These are phyloP conservation scores for Tragelaphus buxtoni DNA, from an alignment of 2,113 vertebrate species.

Conservation along the genomic window DNA sequence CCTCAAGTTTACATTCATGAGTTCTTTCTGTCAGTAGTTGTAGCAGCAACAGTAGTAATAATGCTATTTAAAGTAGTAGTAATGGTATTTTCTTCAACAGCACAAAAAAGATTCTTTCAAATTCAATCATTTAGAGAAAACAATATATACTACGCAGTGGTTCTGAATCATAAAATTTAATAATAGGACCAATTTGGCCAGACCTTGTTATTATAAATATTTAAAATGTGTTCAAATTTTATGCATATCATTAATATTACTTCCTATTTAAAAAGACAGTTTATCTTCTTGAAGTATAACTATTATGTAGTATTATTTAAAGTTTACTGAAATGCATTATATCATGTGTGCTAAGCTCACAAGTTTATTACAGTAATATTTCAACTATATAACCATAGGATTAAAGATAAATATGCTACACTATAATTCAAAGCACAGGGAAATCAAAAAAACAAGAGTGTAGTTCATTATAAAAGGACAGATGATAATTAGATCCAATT, in stretches of 20 bases:
- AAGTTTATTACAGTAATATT: slow-evolving; percentile 74
- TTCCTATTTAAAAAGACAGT: slow-evolving; percentile 15
- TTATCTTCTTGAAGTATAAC: slow-evolving; percentile 25
- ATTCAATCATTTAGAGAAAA: slow-evolving; percentile 49
- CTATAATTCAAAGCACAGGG: slow-evolving; percentile 46
- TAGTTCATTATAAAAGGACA: not conserved
- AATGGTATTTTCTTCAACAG: slow-evolving; percentile 43
- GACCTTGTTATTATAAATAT: slow-evolving; percentile 34
- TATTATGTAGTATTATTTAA: slow-evolving; percentile 32
- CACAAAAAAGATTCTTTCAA: slow-evolving; percentile 39
- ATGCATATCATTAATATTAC: not conserved
- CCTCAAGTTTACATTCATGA: slow-evolving; percentile 55
- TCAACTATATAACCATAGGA: slow-evolving; percentile 62
- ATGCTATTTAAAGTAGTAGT: slow-evolving; percentile 36
- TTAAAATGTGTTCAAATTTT: slow-evolving; percentile 53
- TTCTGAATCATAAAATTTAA: slow-evolving; percentile 23
- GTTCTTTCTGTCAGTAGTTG: slow-evolving; percentile 1
- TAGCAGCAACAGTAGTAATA: not conserved
- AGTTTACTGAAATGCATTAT: slow-evolving; percentile 44
- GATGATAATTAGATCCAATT: slow-evolving; percentile 27
- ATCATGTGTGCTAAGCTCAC: slow-evolving; percentile 24
- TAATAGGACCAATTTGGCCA: slow-evolving; percentile 31
- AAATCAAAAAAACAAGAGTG: slow-evolving; percentile 18
- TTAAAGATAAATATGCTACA: slow-evolving; percentile 52
- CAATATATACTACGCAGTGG: not conserved